These are phyloP conservation scores for Alosa alosa DNA, from an alignment of 2,113 vertebrate species.

Conservation along the genomic window DNA sequence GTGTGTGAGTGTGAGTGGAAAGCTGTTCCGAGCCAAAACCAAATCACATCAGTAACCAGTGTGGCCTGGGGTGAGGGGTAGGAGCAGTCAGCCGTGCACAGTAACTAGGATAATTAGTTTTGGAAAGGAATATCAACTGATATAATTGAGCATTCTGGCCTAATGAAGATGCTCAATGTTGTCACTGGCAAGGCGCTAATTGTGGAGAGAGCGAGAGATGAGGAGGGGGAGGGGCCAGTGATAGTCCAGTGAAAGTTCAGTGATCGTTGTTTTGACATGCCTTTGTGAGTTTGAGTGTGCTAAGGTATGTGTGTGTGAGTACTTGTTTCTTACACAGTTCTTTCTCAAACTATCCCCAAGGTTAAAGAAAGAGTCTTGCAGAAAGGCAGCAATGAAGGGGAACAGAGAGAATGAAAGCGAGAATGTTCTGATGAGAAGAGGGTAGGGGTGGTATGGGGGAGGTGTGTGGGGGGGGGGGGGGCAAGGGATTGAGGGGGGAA, in stretches of 20 bases:
- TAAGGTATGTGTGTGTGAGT: slow-evolving; percentile 12
- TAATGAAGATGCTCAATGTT: slow-evolving; percentile 79
- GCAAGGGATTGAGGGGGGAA: slow-evolving; percentile 52
- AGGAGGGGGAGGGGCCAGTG: background rate
- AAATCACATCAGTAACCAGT: slow-evolving; percentile 71
- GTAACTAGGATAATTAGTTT: slow-evolving; percentile 79
- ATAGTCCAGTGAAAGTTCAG: slow-evolving; percentile 46
- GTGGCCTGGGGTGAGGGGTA: slow-evolving; percentile 64
- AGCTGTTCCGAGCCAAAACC: slow-evolving; percentile 61
- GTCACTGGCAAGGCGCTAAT: slow-evolving; percentile 74
- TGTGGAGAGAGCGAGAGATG: slow-evolving; percentile 58
- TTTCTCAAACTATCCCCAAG: slow-evolving; percentile 29
- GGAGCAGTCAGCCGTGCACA: slow-evolving; percentile 71
- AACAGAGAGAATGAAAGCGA: background rate
- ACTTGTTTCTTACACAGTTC: slow-evolving; percentile 38
- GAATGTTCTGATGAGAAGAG: background rate
- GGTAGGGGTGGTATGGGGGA: slow-evolving; percentile 18
- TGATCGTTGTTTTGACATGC: slow-evolving; percentile 60
- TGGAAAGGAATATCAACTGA: slow-evolving; percentile 78
- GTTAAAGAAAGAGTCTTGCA: slow-evolving; percentile 34
- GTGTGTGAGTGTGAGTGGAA: background rate
- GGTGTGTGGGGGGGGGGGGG: background rate
- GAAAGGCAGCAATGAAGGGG: background rate
- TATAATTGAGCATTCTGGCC: slow-evolving; percentile 79
- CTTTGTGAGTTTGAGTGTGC: slow-evolving; percentile 41